Base-by-base conservation (phyloP, 2,797 vertebrate species). In the Ptychadena robeensis region DNA sequence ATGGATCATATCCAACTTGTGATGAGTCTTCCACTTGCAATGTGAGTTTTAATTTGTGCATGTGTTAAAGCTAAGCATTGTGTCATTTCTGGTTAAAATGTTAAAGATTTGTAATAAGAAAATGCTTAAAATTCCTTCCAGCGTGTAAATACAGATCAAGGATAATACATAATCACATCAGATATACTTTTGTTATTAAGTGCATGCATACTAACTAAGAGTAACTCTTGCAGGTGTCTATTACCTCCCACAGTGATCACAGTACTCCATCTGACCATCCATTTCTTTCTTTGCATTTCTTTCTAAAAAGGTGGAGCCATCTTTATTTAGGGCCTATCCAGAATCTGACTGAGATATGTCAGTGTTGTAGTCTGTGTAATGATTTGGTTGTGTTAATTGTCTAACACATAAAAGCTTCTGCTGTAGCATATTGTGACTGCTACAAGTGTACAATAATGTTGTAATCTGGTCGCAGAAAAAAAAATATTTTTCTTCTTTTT, bases 11-110 rank as follows among this genome's bases (percentile, higher is more conserved):
- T 85, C 91, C 96, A 57, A 88, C 93, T 70, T 94, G 96, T 89
- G 97, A 97, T 86, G 95, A 95, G 86, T 97, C 97, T 83, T 97
- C 96, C 74, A 96, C 95, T 90, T 98, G 95, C 93, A 96, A 98
- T 81, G 98, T 99, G 95, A 98, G 97, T 85, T 74, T 28, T 53
- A n/a, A n/a, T 53, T 31, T 70, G 66, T 34, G 34, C 44, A 61
- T 64, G 30, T 28, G 28, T 61, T 28, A 1, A 59, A 25, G 28
- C 59, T 61, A 25, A 27, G 14, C n/a, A n/a, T 44, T 44, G 15
- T 22, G 6, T n/a, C 3, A 53, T 22, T 22, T 22, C 7, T n/a
- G 44, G 15, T 53, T 1, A 22, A 22, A 22, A 22, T n/a, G 5
- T 53, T 3, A 53, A 53, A 4, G 22, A 53, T 2, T n/a, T 7